Evolutionary conservation across 2,888 invertebrate genomes (phyloP), one percentile per base, ranked within the genome.

Genomic region (Hyposoter dolosus): DNA sequence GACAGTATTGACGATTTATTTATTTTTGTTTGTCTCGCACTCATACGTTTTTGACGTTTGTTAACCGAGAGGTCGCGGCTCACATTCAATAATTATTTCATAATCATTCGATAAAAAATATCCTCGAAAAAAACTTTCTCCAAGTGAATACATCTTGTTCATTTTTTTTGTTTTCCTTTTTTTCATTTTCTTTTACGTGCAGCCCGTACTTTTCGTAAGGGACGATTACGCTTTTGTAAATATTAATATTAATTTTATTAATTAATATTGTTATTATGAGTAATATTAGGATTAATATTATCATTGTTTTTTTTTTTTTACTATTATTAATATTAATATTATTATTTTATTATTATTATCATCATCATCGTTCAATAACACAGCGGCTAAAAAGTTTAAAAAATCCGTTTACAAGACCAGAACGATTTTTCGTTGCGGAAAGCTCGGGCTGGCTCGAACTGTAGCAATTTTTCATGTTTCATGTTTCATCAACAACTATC

Each of bases 301-400:
- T 77, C 85, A 47, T 77, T 32, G 66, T n/a, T n/a, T 66, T 32
- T 35, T 50, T 32, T 32, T 50, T 66, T 71, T 63, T 82, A 65
- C 65, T 76, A 76, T 28, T 69, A 75, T 81, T 71, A 63, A 63
- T 56, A 88, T 66, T 77, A 66, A 10, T 32, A 56, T 77, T 74
- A 74, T 74, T 56, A 56, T 63, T 71, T 60, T 74, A 79, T 87
- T n/a, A 83, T 79, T 68, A 68, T 53, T 60, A 69, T 78, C 85
- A 65, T 77, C 47, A 77, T 77, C 19, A 40, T 50, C 50, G 15
- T 85, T 87, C 77, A 85, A 88, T 89, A 89, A 87, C 88, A 88
- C 88, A 87, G 82, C 87, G 83, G 88, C 88, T 88, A 85, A 84
- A 89, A 90, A 88, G 84, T 89, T 89, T 88, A 84, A 88, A 86